phyloP scores from a whole-genome alignment of 2,113 vertebrate species.

The Arothron firmamentum region DNA sequence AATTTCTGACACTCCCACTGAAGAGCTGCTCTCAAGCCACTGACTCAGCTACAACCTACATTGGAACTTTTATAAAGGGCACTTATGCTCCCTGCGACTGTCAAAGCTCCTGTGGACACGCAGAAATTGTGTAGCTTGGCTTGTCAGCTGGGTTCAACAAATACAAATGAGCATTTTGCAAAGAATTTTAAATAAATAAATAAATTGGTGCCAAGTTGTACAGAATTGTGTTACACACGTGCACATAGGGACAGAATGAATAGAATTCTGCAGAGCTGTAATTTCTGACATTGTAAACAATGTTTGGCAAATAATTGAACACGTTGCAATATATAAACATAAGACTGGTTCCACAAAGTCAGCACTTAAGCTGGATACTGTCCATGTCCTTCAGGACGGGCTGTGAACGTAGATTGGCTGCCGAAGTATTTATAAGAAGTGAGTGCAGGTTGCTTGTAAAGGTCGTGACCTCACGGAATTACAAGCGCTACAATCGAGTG shows the following conservation, averaged over 20 bases:
- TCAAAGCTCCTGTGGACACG: not conserved
- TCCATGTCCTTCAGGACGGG: not conserved
- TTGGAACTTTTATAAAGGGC: not conserved
- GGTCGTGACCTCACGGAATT: slow-evolving; percentile 24
- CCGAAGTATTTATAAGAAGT: slow-evolving; percentile 32
- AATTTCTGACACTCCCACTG: not conserved
- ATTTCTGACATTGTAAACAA: too few relatives aligned
- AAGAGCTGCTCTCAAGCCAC: not conserved
- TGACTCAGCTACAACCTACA: not conserved
- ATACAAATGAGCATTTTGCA: too few relatives aligned
- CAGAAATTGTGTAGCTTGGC: not conserved
- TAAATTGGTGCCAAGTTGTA: too few relatives aligned
- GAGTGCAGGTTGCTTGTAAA: slow-evolving; percentile 11
- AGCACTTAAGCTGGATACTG: not conserved
- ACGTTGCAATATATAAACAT: not conserved
- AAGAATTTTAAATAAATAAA: too few relatives aligned
- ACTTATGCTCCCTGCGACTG: not conserved
- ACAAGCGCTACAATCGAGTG: slow-evolving; percentile 11
- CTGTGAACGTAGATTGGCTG: slow-evolving; percentile 16
- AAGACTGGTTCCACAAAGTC: not conserved
- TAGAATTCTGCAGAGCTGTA: too few relatives aligned
- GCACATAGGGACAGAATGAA: too few relatives aligned
- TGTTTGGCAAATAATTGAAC: not conserved
- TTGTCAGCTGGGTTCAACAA: not conserved
- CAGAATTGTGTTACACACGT: too few relatives aligned